phyloP scores from a whole-genome alignment of 2,797 vertebrate species.

The Prionace glauca region DNA sequence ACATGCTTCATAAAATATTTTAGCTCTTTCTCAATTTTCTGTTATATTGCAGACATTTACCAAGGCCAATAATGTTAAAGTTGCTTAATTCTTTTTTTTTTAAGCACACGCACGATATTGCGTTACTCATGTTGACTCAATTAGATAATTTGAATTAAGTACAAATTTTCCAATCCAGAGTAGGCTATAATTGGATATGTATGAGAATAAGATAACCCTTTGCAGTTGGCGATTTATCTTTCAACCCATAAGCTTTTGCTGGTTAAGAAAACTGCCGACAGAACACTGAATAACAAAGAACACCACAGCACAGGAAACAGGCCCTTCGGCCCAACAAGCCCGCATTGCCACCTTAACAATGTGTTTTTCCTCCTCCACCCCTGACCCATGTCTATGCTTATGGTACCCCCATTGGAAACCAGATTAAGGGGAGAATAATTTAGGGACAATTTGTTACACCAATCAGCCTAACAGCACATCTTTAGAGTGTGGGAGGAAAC shows the following conservation, averaged over 20 bases:
- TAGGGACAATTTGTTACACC: too few species aligned
- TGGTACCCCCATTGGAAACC: too few species aligned
- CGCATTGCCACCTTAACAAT: too few species aligned
- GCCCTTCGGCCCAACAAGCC: too few species aligned
- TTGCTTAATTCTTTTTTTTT: background rate
- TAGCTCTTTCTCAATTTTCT: background rate
- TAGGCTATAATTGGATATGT: background rate
- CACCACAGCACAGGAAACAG: too few species aligned
- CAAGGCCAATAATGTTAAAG: background rate
- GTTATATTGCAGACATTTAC: background rate
- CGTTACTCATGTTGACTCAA: too few species aligned
- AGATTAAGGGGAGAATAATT: too few species aligned
- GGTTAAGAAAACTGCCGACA: background rate
- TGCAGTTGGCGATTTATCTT: background rate
- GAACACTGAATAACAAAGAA: background rate
- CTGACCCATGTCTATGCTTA: too few species aligned
- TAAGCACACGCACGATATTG: background rate
- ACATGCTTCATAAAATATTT: background rate
- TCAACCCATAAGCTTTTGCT: background rate
- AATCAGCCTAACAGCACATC: too few species aligned
- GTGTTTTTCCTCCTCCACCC: too few species aligned
- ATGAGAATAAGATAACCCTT: too few species aligned
- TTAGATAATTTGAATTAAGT: background rate
- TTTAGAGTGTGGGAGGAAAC: too few species aligned
- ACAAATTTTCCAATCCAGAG: background rate